Evolutionary conservation across 2,113 vertebrate genomes (phyloP).

Genomic region (Callospermophilus lateralis): DNA sequence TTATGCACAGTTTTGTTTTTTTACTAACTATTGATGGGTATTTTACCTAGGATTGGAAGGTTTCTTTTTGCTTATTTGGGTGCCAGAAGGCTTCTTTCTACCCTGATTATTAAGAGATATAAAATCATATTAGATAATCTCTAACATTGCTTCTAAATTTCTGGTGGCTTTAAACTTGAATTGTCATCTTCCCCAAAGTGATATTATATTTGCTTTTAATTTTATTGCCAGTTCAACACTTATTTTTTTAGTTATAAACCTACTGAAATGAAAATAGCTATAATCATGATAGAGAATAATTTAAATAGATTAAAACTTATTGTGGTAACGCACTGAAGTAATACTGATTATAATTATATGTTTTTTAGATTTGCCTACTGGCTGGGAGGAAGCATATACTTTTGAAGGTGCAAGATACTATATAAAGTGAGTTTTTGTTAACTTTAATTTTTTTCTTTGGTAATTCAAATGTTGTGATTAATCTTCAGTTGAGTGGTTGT

Average conservation of each 20-base stretch:
- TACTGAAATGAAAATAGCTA: slow-evolving; percentile 50
- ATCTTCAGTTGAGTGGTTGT: slow-evolving; percentile 5
- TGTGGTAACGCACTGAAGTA: slow-evolving; percentile 37
- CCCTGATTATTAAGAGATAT: slow-evolving; percentile 16
- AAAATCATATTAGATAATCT: not conserved
- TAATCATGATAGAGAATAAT: slow-evolving; percentile 36
- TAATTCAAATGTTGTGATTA: slow-evolving; percentile 51
- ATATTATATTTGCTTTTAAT: not conserved
- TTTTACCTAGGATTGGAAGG: slow-evolving; percentile 26
- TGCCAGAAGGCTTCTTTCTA: not conserved
- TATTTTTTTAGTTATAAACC: slow-evolving; percentile 29
- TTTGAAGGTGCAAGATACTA: slow-evolving; percentile 99
- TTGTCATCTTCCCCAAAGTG: slow-evolving; percentile 33
- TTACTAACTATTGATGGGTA: not conserved
- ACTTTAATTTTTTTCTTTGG: slow-evolving; percentile 9
- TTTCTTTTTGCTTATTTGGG: not conserved
- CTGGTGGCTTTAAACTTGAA: slow-evolving; percentile 48
- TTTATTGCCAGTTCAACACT: not conserved
- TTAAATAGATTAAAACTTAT: slow-evolving; percentile 38
- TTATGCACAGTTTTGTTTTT: not conserved
- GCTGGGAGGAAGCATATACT: slow-evolving; percentile 99
- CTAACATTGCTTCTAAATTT: slow-evolving; percentile 11
- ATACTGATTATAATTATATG: slow-evolving; percentile 77
- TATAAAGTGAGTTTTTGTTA: slow-evolving; percentile 95
- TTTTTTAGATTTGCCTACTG: slow-evolving; percentile 96